A percentile compares a stretch with the other conserved stretches of the same genome.
Evolutionary conservation across 2,888 invertebrate genomes (phyloP).

Genomic region (Minunthozetes semirufus): DNA sequence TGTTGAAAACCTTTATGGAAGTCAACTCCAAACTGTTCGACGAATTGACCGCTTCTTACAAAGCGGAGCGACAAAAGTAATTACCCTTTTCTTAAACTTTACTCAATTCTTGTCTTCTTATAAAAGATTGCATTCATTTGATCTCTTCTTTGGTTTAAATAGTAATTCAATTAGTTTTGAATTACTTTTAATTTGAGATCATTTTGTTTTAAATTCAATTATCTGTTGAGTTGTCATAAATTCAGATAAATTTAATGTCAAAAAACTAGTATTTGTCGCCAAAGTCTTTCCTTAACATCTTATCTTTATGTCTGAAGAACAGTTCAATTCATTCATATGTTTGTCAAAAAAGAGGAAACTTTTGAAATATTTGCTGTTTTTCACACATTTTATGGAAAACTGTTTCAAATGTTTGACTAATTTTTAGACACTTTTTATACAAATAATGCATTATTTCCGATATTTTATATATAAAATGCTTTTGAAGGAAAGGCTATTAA

Average conservation of each 20-base stretch:
- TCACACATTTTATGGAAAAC: not conserved
- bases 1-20: conserved; percentile 99
- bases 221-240: not conserved
- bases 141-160: no score
- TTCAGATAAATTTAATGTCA: not conserved
- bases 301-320: not conserved
- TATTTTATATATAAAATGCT: not conserved
- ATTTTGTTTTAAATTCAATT: not conserved
- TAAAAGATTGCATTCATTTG: no score
- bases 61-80: conserved; percentile 98
- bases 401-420: not conserved
- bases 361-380: not conserved
- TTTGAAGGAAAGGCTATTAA: not conserved
- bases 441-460: not conserved
- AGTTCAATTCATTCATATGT: not conserved
- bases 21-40: conserved; percentile 99
- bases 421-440: not conserved
- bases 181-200: not conserved
- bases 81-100: conserved; percentile 45
- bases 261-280: not conserved
- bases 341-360: not conserved
- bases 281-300: not conserved
- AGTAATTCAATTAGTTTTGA: not conserved
- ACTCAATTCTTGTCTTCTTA: not conserved
- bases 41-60: conserved; percentile 96